Conservation (phyloP, 1,140 invertebrate species). For the Argopecten irradians region DNA sequence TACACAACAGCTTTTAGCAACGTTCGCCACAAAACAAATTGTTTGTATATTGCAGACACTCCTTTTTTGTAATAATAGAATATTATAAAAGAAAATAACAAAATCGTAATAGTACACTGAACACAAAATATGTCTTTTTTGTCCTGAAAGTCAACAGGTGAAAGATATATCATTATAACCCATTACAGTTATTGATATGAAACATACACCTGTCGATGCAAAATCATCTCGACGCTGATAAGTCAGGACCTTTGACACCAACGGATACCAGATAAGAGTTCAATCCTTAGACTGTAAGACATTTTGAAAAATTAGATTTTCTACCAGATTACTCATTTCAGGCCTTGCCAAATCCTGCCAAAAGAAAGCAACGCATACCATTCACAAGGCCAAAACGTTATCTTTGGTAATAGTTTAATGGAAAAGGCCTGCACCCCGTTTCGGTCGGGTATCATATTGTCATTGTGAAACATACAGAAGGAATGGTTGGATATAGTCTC, state of each 20-base stretch:
- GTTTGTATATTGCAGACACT: not conserved
- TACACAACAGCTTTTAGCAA: not conserved
- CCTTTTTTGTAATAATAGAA: not conserved
- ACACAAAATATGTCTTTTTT: not conserved
- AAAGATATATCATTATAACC: not conserved
- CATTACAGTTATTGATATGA: not conserved
- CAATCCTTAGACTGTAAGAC: not conserved
- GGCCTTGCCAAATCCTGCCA: not conserved
- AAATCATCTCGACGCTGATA: not conserved
- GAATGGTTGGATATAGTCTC: not conserved
- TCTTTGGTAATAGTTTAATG: not conserved
- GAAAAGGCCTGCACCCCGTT: not conserved
- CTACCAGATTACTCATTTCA: not conserved
- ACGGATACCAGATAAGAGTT: not conserved
- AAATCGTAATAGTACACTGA: not conserved
- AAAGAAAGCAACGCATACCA: conserved; percentile 6
- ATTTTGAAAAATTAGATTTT: not conserved
- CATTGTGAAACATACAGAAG: not conserved
- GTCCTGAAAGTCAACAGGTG: not conserved
- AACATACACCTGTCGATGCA: not conserved
- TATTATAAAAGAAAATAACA: too few relatives aligned
- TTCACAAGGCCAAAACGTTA: not conserved
- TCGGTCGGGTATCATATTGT: not conserved
- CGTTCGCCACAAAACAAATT: not conserved
- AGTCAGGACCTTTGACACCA: not conserved